These are phyloP conservation scores for Sebastes trivittatus DNA, from an alignment of 2,797 vertebrate species.

Conservation along the genomic window DNA sequence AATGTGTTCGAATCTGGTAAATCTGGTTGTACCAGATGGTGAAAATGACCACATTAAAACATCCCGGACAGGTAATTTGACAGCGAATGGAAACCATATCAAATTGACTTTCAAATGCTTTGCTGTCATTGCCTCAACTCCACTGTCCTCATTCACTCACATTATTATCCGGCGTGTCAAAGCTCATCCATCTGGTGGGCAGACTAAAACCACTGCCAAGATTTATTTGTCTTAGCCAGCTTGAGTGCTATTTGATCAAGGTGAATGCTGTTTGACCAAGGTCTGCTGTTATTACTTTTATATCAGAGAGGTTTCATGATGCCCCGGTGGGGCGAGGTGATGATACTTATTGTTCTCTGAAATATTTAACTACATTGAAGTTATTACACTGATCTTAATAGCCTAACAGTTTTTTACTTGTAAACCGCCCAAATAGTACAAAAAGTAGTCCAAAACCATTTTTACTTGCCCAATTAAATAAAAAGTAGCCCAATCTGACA, in stretches of 20 bases:
- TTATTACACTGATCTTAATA: background rate
- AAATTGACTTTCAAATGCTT: conserved; percentile 64
- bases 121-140: conserved; percentile 40
- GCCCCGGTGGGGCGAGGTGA: background rate
- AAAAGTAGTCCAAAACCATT: background rate
- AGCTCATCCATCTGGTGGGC: conserved; percentile 60
- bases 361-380: background rate
- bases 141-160: conserved; percentile 31
- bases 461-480: background rate
- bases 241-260: conserved; percentile 46
- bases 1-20: conserved; percentile 41
- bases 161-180: conserved; percentile 44
- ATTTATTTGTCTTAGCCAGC: conserved; percentile 47
- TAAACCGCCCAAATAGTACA: no score
- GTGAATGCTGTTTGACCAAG: conserved; percentile 52
- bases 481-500: background rate
- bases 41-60: conserved; percentile 42
- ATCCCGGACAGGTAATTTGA: conserved; percentile 44
- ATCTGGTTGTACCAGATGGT: conserved; percentile 58
- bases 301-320: background rate
- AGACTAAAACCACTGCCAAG: conserved; percentile 27
- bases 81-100: conserved; percentile 16
- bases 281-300: conserved; percentile 45
- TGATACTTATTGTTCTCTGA: background rate
- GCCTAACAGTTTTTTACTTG: no score